A percentile compares a stretch with the other conserved stretches of the same genome.
These are phyloP conservation scores for Rhabdomys dilectus DNA, from an alignment of 2,113 vertebrate species.

Conservation along the genomic window DNA sequence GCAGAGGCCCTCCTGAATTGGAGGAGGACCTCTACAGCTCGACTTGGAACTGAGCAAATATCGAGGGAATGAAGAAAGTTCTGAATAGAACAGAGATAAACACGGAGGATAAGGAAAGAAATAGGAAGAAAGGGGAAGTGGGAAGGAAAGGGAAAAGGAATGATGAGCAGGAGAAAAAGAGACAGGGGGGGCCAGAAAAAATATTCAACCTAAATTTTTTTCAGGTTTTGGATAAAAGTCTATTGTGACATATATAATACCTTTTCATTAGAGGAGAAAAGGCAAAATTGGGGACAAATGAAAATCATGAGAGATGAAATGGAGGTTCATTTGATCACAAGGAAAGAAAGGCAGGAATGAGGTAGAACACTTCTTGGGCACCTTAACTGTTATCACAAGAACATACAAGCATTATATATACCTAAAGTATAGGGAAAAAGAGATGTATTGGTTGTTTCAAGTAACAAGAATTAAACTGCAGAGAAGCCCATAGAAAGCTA, in stretches of 20 bases:
- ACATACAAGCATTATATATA: background rate
- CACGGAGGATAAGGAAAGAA: background rate
- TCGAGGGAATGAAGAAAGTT: background rate
- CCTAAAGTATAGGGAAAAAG: background rate
- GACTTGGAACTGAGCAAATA: background rate
- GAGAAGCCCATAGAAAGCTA: background rate
- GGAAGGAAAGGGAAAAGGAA: too few species aligned
- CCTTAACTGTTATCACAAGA: background rate
- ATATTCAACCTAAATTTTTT: background rate
- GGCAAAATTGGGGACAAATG: background rate
- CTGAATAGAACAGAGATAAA: background rate
- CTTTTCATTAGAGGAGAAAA: background rate
- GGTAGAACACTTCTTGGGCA: background rate
- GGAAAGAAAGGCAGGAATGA: conserved; percentile 10
- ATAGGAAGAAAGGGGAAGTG: too few species aligned
- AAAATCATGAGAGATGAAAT: background rate
- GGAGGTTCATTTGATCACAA: background rate
- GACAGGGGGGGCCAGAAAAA: background rate
- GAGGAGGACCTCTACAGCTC: background rate
- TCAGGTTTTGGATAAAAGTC: conserved; percentile 7
- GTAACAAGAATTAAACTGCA: conserved; percentile 12
- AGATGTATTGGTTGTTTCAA: background rate
- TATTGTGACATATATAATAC: background rate
- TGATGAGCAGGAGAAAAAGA: background rate
- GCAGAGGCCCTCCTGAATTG: background rate